Base-by-base conservation (phyloP, 2,888 invertebrate species). In the Synergus japonicus region DNA sequence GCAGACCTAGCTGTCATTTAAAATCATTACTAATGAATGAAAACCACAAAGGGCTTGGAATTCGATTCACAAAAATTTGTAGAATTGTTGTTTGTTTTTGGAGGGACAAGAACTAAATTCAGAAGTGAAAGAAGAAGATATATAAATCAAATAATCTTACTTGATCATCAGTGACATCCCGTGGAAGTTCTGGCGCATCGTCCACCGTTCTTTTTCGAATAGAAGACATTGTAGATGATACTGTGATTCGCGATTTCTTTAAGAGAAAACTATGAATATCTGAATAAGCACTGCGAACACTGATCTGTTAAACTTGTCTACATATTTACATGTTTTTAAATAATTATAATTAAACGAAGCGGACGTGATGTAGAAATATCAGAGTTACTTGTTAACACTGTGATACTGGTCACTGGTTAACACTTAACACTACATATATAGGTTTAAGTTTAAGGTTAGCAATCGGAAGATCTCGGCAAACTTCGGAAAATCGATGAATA, bases 241-340 rank as follows among this genome's bases (percentile, higher is more conserved):
- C 29, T 41, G 64, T 54, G 29, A 49, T 29, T 46, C 12, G 4
- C 66, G 63, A 79, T 43, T 29, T 73, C 29, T 64, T 43, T 58
- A 7, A 1, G 49, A 46, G 22, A 54, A 65, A 80, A 78, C 80
- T 66, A 81, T 83, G 83, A 83, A 84, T 54, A 78, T 76, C 80
- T 63, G 81, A 83, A 82, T 18, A 73, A 85, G 81, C 85, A 86
- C 85, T 82, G 83, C 77, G 82, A 85, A 85, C 84, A 87, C 85
- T 84, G 84, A 84, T 78, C 81, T 78, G 81, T 85, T 18, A 60
- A 22, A 82, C 77, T 83, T 76, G 80, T 82, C 79, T 84, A 82
- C 82, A 87, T 90, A 89, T 89, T 90, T 90, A 90, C 89, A 90
- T 90, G 85, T 83, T 90, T 88, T 90, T 88, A 86, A 88, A 87